Evolutionary conservation across 2,113 vertebrate species (phyloP).

Genomic region (Noturus placidus): DNA sequence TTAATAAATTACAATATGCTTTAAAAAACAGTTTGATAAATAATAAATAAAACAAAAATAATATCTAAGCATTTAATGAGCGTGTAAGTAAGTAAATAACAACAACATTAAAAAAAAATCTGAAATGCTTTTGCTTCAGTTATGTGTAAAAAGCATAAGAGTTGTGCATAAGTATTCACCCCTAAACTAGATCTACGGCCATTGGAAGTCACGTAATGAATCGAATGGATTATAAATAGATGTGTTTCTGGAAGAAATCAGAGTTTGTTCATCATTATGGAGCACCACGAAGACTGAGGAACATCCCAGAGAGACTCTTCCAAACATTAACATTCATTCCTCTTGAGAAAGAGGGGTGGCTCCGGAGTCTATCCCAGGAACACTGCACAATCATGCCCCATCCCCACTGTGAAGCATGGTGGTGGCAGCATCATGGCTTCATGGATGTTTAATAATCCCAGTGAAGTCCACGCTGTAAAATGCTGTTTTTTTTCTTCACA

Average conservation of each 20-base stretch:
- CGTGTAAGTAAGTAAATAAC: too few relatives aligned
- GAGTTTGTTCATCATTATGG: too few relatives aligned
- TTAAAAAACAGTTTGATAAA: too few relatives aligned
- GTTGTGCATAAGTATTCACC: too few relatives aligned
- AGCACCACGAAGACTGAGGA: too few relatives aligned
- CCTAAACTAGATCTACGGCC: too few relatives aligned
- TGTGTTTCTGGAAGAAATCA: too few relatives aligned
- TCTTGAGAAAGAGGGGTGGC: neutral
- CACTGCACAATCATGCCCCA: neutral
- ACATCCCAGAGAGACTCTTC: neutral
- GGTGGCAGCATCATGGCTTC: neutral
- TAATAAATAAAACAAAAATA: neutral
- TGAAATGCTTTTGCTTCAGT: neutral
- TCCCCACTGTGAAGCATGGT: neutral
- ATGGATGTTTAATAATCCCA: neutral
- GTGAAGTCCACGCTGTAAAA: neutral
- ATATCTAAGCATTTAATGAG: too few relatives aligned
- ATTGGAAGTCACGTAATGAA: too few relatives aligned
- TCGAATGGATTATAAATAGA: too few relatives aligned
- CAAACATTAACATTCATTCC: neutral
- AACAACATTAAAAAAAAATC: too few relatives aligned
- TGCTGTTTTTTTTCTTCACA: neutral
- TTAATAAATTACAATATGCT: too few relatives aligned
- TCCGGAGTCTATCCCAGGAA: neutral
- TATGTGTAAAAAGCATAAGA: neutral